These are phyloP conservation scores for Muscicapa striata DNA, from an alignment of 2,797 vertebrate genomes.

Conservation along the genomic window DNA sequence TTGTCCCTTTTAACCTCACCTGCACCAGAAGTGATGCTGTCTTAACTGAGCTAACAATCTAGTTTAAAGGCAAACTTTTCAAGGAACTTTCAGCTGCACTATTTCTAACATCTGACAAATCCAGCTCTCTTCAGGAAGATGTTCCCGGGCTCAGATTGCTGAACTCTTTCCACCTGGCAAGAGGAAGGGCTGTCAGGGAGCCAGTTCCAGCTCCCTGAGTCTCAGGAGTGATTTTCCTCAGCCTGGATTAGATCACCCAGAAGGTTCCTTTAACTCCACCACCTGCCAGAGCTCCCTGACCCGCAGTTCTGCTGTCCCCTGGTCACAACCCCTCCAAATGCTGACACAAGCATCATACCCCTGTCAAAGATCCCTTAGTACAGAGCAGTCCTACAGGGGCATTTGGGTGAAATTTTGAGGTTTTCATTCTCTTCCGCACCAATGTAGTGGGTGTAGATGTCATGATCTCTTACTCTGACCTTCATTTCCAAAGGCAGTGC, in stretches of 20 bases:
- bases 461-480: neutral
- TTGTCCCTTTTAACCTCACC: neutral
- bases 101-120: neutral
- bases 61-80: neutral
- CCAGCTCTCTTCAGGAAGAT: slow-evolving; percentile 8
- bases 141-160: neutral
- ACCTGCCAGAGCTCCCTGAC: neutral
- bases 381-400: rapidly evolving
- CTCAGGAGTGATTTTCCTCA: neutral
- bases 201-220: neutral
- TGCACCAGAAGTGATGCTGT: neutral
- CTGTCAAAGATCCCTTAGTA: rapidly evolving
- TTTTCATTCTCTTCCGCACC: neutral
- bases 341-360: neutral
- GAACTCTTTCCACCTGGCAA: slow-evolving; percentile 38
- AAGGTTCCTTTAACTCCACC: neutral
- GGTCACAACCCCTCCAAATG: neutral
- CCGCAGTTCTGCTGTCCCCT: neutral
- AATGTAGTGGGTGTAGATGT: rapidly evolving
- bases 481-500: neutral
- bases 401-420: neutral
- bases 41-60: neutral
- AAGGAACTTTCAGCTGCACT: neutral
- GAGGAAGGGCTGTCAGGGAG: neutral
- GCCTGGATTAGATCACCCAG: neutral